Evolutionary conservation across 2,888 invertebrate genomes (phyloP).

Genomic region (Scaeva pyrastri): DNA sequence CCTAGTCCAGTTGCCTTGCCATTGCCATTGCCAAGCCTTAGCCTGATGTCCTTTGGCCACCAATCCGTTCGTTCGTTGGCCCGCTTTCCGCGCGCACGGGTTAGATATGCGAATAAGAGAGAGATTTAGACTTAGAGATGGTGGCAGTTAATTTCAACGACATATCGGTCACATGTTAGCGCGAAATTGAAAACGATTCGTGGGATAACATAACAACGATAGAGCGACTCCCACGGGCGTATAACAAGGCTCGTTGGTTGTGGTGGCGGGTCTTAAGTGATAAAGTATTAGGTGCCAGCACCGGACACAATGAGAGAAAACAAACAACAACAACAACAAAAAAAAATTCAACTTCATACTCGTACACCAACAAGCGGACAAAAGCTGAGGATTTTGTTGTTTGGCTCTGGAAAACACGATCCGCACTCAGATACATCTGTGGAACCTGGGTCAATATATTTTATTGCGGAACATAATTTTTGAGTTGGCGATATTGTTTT

Average conservation of each 20-base stretch:
- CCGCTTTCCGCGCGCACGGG: not conserved
- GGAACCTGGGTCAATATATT: slow-evolving; percentile 51
- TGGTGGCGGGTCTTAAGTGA: slow-evolving; percentile 65
- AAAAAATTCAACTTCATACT: not conserved
- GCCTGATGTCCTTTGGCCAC: slow-evolving; percentile 9
- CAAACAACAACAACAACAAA: slow-evolving; percentile 31
- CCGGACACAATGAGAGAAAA: slow-evolving; percentile 20
- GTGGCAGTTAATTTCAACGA: slow-evolving; percentile 75
- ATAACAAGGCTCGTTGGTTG: slow-evolving; percentile 64
- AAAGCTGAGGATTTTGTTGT: slow-evolving; percentile 37
- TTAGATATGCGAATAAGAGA: slow-evolving; percentile 50
- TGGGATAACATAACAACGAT: slow-evolving; percentile 36
- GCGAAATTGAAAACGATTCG: slow-evolving; percentile 75
- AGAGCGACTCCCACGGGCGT: slow-evolving; percentile 45
- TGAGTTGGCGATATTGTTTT: slow-evolving; percentile 19
- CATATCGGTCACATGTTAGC: slow-evolving; percentile 76
- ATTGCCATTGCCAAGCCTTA: slow-evolving; percentile 40
- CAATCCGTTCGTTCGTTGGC: slow-evolving; percentile 23
- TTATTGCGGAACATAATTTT: slow-evolving; percentile 49
- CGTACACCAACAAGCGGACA: not conserved
- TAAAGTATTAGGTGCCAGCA: slow-evolving; percentile 67
- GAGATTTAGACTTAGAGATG: slow-evolving; percentile 75
- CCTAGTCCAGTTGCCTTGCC: slow-evolving; percentile 28
- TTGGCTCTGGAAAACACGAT: slow-evolving; percentile 23
- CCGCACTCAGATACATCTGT: slow-evolving; percentile 64